A percentile compares a stretch with the other conserved stretches of the same genome.
Conservation (phyloP, 2,888 invertebrate species). For the Calameuta pallipes region DNA sequence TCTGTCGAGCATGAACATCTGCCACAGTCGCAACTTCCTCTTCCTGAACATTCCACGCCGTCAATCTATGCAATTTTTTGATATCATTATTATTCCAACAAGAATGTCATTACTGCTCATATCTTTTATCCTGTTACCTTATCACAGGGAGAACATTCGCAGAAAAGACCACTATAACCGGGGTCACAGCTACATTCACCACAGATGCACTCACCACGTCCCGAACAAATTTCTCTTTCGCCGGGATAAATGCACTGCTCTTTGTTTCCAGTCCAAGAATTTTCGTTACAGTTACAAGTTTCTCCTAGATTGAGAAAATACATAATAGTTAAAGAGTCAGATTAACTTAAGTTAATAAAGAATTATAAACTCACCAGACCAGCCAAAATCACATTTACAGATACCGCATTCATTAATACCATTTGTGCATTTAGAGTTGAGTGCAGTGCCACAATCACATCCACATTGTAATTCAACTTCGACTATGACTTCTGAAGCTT, state of each 20-base stretch:
- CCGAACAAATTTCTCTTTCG: slow-evolving; percentile 71
- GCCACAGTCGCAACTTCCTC: slow-evolving; percentile 49
- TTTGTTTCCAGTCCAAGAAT: slow-evolving; percentile 66
- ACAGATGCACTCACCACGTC: slow-evolving; percentile 83
- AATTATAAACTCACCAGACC: slow-evolving; percentile 64
- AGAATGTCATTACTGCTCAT: no score
- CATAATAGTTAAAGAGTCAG: slow-evolving; percentile 3
- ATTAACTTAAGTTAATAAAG: background rate
- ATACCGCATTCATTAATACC: slow-evolving; percentile 75
- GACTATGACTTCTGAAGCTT: slow-evolving; percentile 71
- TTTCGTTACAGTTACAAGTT: slow-evolving; percentile 72
- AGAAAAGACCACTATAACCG: slow-evolving; percentile 72
- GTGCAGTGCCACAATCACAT: slow-evolving; percentile 72
- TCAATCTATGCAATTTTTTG: slow-evolving; percentile 29
- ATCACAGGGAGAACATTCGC: slow-evolving; percentile 73
- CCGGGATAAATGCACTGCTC: slow-evolving; percentile 70
- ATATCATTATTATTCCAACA: no score
- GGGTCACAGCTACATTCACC: slow-evolving; percentile 78
- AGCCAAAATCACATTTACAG: slow-evolving; percentile 73
- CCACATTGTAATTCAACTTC: slow-evolving; percentile 81
- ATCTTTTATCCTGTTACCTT: slow-evolving; percentile 59
- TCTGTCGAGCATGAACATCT: slow-evolving; percentile 43
- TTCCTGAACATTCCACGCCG: slow-evolving; percentile 47
- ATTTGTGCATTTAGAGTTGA: slow-evolving; percentile 65
- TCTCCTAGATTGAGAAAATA: slow-evolving; percentile 57